Conservation (phyloP, 2,888 invertebrate species). For the Conomelus anceps region DNA sequence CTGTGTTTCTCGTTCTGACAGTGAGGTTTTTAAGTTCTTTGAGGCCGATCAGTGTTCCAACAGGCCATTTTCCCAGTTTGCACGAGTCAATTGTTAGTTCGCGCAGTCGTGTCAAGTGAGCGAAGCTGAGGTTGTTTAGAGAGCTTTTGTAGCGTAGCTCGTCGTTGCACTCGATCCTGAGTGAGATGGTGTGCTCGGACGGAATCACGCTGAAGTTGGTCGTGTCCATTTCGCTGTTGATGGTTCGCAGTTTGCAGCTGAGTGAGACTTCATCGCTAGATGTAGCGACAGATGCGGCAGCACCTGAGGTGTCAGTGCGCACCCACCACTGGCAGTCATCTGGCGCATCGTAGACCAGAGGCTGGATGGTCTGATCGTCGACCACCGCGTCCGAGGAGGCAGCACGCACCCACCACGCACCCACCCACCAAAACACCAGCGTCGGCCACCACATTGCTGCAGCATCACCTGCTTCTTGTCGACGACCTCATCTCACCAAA, state of each 20-base stretch:
- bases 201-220: slow-evolving; percentile 84
- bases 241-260: slow-evolving; percentile 71
- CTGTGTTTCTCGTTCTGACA: slow-evolving; percentile 74
- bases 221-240: slow-evolving; percentile 80
- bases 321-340: slow-evolving; percentile 80
- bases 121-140: slow-evolving; percentile 67
- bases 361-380: slow-evolving; percentile 22
- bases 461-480: neutral
- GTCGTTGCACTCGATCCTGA: slow-evolving; percentile 72
- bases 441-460: neutral
- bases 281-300: slow-evolving; percentile 20
- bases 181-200: slow-evolving; percentile 70
- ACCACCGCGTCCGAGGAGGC: slow-evolving; percentile 7
- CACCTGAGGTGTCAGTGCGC: slow-evolving; percentile 38
- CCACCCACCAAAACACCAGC: neutral
- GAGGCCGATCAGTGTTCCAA: slow-evolving; percentile 70
- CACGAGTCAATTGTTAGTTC: slow-evolving; percentile 78
- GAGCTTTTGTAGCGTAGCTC: slow-evolving; percentile 73
- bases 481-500: neutral
- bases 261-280: slow-evolving; percentile 61
- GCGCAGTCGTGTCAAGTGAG: slow-evolving; percentile 70
- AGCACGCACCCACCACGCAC: neutral
- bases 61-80: slow-evolving; percentile 76
- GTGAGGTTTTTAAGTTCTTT: slow-evolving; percentile 77
- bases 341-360: slow-evolving; percentile 66